Evolutionary conservation across 1,140 invertebrate genomes (phyloP), one percentile per base, ranked within the genome.

Genomic region (Aphelenchoides avenae): DNA sequence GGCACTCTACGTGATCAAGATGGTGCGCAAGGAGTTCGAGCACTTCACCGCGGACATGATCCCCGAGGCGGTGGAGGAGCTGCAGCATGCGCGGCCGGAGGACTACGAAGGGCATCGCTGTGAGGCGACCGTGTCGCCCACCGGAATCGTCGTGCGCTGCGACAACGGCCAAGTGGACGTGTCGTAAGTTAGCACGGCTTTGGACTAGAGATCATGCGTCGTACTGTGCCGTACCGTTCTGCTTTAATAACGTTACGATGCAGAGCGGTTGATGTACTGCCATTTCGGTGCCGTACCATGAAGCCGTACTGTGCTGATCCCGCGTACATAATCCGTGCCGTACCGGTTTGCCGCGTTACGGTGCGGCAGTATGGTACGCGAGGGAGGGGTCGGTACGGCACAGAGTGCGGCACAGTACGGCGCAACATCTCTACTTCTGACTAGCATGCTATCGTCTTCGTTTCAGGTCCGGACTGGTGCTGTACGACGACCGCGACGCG

Each of bases 1-100:
- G 24, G 15, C 33, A 6, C 52, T 58, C 30, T 58, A 37, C 22
- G 41, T 29, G 26, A 58, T 58, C 29, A 61, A 41, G n/a, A n/a
- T n/a, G n/a, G n/a, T n/a, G n/a, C n/a, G n/a, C n/a, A n/a, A n/a
- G n/a, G n/a, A n/a, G n/a, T n/a, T n/a, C n/a, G n/a, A n/a, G n/a
- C n/a, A n/a, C n/a, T n/a, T n/a, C n/a, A n/a, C n/a, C n/a, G n/a
- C n/a, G n/a, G n/a, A n/a, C n/a, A n/a, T n/a, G n/a, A n/a, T n/a
- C n/a, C n/a, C n/a, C n/a, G n/a, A n/a, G n/a, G n/a, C n/a, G 29
- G 55, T 46, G n/a, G 40, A 9, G 7, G 24, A 15, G 48, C 52
- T 5, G 46, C 52, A 15, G 13, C 41, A 11, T 31, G 29, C 29
- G 49, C 18, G 18, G 36, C 37, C 3, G 48, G 36, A 1, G 43